These are phyloP conservation scores for Ophonus ardosiacus DNA, from an alignment of 2,888 invertebrate genomes.

Conservation along the genomic window DNA sequence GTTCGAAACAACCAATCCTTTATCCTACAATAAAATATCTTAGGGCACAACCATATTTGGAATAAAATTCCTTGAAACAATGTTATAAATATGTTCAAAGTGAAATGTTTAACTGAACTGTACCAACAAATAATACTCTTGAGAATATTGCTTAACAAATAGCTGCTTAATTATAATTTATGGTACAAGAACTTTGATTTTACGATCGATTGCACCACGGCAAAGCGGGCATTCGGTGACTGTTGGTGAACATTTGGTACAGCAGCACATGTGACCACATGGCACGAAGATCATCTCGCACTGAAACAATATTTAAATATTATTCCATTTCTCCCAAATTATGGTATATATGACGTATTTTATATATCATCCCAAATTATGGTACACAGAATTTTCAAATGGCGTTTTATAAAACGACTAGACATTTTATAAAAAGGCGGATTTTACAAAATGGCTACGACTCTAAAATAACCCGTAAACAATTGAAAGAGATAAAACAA, in stretches of 20 bases:
- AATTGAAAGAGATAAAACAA: no score
- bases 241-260: slow-evolving; percentile 82
- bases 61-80: background rate
- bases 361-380: no score
- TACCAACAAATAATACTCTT: background rate
- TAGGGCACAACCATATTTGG: slow-evolving; percentile 21
- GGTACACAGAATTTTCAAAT: no score
- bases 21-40: slow-evolving; percentile 4
- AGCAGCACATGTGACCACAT: slow-evolving; percentile 93
- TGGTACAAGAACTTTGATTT: slow-evolving; percentile 81
- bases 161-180: slow-evolving; percentile 71
- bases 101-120: background rate
- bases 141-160: background rate
- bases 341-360: background rate
- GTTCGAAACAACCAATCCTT: background rate
- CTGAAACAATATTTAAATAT: slow-evolving; percentile 74
- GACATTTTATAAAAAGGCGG: no score
- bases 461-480: no score
- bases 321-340: background rate
- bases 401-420: no score
- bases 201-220: slow-evolving; percentile 83
- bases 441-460: no score
- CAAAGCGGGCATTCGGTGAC: slow-evolving; percentile 88
- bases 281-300: slow-evolving; percentile 89
- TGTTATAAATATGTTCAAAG: background rate